Conservation (phyloP, 30 jellyfish, hydroid and myxozoan genomes). For the Aurelia sp. region DNA sequence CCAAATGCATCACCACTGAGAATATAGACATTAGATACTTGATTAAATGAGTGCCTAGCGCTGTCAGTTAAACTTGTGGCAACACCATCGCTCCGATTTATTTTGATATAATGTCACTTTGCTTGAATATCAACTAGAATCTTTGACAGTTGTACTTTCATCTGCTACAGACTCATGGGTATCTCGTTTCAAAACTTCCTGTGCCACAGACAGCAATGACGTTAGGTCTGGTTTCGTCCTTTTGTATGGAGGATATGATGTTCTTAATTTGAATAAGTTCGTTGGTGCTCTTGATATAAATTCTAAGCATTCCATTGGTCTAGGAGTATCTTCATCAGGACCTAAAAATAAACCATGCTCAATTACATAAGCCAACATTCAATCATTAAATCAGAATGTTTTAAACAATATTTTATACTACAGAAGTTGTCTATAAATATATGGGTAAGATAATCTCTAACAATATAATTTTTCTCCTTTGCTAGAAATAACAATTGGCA, state of each 20-base stretch:
- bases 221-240: conserved; percentile 71
- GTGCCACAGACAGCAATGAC: conserved; percentile 69
- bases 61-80: too few species aligned
- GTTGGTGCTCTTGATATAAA: conserved; percentile 93
- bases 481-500: too few species aligned
- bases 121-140: neutral
- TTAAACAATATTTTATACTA: too few species aligned
- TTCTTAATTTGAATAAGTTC: conserved; percentile 57
- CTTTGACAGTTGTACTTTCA: neutral
- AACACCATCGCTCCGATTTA: too few species aligned
- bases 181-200: conserved; percentile 24
- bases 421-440: too few species aligned
- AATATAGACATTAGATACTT: too few species aligned
- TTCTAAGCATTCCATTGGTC: conserved; percentile 97
- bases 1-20: too few species aligned
- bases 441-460: too few species aligned
- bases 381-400: too few species aligned
- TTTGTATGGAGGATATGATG: conserved; percentile 77
- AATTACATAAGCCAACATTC: neutral
- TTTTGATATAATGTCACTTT: neutral
- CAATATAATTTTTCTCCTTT: too few species aligned
- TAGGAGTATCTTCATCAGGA: conserved; percentile 93
- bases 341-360: conserved; percentile 36
- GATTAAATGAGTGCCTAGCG: too few species aligned
- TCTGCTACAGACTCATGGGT: neutral